phyloP scores from a whole-genome alignment of 2,113 vertebrate genomes.

The Carollia perspicillata region DNA sequence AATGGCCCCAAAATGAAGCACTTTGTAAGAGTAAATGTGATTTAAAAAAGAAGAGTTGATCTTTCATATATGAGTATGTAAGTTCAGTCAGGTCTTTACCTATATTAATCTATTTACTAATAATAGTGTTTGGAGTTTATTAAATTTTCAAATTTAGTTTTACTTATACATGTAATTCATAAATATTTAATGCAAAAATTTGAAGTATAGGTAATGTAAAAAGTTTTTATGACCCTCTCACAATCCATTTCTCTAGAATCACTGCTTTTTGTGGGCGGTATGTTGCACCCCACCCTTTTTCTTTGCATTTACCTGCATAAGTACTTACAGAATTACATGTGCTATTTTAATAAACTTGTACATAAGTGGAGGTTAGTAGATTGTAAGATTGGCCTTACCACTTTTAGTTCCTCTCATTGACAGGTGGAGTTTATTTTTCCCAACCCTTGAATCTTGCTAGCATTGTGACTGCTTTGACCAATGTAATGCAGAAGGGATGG shows the following conservation, averaged over 20 bases:
- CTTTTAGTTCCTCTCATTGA: neutral
- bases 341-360: neutral
- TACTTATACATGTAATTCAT: neutral
- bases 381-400: neutral
- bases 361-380: neutral
- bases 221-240: neutral
- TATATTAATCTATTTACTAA: neutral
- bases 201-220: neutral
- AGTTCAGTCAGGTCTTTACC: conserved; percentile 1
- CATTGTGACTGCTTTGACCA: neutral
- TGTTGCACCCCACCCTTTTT: neutral
- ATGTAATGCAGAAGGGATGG: neutral
- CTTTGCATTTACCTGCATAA: neutral
- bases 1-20: conserved; percentile 53
- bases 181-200: neutral
- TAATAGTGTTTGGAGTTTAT: neutral
- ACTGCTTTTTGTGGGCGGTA: neutral
- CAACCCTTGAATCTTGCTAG: neutral
- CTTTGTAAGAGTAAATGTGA: conserved; percentile 35
- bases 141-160: neutral
- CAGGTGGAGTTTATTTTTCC: neutral
- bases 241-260: neutral
- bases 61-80: neutral
- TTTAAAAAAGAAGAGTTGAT: neutral
- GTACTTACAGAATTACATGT: neutral